phyloP scores from a whole-genome alignment of 2,113 vertebrate species.

The Oxyruncus cristatus region DNA sequence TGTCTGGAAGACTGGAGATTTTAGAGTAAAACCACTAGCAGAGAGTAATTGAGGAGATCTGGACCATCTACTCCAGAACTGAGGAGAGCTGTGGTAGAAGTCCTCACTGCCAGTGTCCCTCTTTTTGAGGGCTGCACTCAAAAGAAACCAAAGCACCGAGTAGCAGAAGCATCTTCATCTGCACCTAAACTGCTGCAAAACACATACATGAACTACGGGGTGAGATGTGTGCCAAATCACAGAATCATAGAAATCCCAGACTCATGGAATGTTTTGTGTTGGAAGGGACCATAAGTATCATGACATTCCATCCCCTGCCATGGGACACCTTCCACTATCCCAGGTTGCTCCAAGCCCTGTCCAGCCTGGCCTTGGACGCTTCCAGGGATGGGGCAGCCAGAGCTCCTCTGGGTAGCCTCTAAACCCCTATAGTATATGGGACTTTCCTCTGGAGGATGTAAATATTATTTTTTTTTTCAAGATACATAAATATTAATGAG shows the following conservation, averaged over 20 bases:
- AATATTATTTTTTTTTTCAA: neutral
- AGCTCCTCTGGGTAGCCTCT: neutral
- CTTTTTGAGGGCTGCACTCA: neutral
- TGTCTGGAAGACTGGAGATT: neutral
- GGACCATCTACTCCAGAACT: neutral
- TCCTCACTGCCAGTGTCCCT: neutral
- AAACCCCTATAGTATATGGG: neutral
- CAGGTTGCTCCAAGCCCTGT: neutral
- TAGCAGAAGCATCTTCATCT: neutral
- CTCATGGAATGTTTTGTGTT: neutral
- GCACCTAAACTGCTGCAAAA: neutral
- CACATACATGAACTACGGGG: accelerated
- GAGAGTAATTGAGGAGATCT: neutral
- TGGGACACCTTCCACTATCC: neutral
- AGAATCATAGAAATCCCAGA: neutral
- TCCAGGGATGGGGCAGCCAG: neutral
- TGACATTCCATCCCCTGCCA: accelerated
- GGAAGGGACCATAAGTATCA: neutral
- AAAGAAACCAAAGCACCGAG: neutral
- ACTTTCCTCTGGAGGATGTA: neutral
- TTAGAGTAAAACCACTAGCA: neutral
- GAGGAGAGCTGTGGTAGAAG: neutral
- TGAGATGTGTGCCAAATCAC: neutral
- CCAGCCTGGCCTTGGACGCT: neutral
- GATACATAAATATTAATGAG: neutral